These are phyloP conservation scores for Smittia sp. DNA, from an alignment of 2,888 invertebrate species.

Conservation along the genomic window DNA sequence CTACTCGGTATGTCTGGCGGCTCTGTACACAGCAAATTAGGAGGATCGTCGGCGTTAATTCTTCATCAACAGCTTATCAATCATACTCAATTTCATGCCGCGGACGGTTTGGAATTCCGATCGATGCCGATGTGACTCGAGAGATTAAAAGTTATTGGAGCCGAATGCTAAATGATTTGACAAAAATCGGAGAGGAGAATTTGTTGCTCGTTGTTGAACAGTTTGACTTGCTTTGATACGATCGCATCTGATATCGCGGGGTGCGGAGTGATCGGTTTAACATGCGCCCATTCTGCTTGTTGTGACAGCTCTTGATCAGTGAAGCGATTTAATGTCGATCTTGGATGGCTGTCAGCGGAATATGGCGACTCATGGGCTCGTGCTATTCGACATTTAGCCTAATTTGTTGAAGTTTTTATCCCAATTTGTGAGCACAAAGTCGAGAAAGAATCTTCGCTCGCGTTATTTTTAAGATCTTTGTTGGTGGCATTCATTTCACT, in stretches of 20 bases:
- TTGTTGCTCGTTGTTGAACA: constrained; percentile 12
- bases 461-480: constrained; percentile 18
- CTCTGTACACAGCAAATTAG: not conserved
- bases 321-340: not conserved
- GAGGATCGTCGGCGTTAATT: not conserved
- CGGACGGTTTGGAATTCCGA: not conserved
- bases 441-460: constrained; percentile 1
- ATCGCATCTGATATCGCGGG: constrained; percentile 5
- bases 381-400: not conserved
- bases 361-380: not conserved
- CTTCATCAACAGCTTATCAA: not conserved
- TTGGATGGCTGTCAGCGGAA: not conserved
- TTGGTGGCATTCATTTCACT: constrained; percentile 25
- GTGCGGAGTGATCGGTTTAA: constrained; percentile 5
- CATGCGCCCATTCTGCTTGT: not conserved
- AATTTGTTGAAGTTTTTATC: not conserved
- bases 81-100: constrained; percentile 1
- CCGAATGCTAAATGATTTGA: constrained; percentile 22
- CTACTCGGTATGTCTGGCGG: constrained; percentile 19
- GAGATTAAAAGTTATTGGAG: not conserved
- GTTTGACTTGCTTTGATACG: constrained; percentile 19
- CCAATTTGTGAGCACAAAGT: not conserved
- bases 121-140: too few relatives aligned
- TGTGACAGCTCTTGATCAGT: not conserved
- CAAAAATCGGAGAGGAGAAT: not conserved